Percentiles rank a stretch among this genome's conserved stretches.
These are phyloP conservation scores for Macrostomum lignano DNA, from an alignment of 1,140 invertebrate genomes.

Conservation along the genomic window DNA sequence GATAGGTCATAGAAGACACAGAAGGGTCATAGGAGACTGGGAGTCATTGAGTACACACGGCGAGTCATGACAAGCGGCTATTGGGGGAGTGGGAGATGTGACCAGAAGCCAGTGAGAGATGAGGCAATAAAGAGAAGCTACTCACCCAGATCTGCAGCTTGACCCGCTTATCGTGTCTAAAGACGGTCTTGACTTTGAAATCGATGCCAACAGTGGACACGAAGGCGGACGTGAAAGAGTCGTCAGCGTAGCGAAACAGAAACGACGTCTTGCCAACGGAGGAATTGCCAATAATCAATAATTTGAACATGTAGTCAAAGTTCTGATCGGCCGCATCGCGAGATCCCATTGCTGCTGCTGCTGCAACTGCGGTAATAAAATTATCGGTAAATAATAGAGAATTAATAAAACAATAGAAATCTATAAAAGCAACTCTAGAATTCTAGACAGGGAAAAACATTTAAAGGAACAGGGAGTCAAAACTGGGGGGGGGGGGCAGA, in stretches of 20 bases:
- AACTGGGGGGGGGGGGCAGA: too few species aligned
- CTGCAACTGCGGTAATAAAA: too few species aligned
- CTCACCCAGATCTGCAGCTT: conserved; percentile 67
- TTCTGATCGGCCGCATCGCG: conserved; percentile 3
- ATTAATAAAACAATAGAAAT: too few species aligned
- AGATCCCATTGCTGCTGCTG: too few species aligned
- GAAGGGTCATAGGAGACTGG: too few species aligned
- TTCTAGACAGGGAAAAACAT: too few species aligned
- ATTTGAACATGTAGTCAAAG: conserved; percentile 91
- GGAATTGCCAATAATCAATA: conserved; percentile 93
- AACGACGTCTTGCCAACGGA: conserved; percentile 97
- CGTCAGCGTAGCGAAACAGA: conserved; percentile 92
- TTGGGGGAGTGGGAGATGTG: neutral
- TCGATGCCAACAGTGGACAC: conserved; percentile 97
- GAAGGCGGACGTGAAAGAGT: conserved; percentile 95
- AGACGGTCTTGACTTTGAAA: conserved; percentile 99
- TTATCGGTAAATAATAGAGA: too few species aligned
- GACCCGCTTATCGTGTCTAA: conserved; percentile 70
- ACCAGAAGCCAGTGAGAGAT: neutral
- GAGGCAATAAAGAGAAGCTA: neutral
- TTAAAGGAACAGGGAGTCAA: too few species aligned
- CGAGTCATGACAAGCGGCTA: neutral
- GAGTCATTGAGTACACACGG: too few species aligned
- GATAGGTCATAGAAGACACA: too few species aligned
- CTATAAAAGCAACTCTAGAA: too few species aligned